A percentile compares a stretch with the other conserved stretches of the same genome.
Evolutionary conservation across 1,140 invertebrate species (phyloP).

Genomic region (Sitobion miscanthi): DNA sequence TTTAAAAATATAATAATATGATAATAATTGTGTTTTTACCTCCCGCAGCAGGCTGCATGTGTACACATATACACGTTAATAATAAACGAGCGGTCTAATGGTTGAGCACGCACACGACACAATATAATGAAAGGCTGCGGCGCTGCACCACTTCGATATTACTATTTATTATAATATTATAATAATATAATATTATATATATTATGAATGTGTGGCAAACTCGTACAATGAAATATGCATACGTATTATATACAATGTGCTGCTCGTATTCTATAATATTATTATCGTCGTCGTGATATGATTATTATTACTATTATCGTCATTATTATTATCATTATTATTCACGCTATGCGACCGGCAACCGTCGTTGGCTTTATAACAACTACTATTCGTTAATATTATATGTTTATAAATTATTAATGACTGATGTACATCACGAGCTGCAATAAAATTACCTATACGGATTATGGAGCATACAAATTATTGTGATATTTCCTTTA

Average conservation of each 20-base stretch:
- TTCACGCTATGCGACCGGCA: background rate
- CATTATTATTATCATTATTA: no score
- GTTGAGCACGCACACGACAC: background rate
- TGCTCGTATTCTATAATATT: no score
- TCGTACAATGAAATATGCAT: background rate
- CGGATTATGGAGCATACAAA: background rate
- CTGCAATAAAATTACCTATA: background rate
- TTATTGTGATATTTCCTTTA: background rate
- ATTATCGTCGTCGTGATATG: background rate
- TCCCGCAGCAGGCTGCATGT: no score
- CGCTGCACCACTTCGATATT: background rate
- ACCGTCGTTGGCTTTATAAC: background rate
- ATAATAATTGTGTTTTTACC: background rate
- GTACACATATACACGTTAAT: background rate
- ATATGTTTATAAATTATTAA: background rate
- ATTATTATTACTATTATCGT: no score
- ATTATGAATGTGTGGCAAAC: background rate
- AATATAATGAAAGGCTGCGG: background rate
- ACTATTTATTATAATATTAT: background rate
- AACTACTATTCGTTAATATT: background rate
- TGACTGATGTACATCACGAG: background rate
- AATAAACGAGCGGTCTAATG: background rate
- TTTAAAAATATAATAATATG: background rate
- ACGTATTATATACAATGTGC: no score
- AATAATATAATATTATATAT: background rate